Conservation (phyloP, 2,888 invertebrate species). For the Chironomus riparius region DNA sequence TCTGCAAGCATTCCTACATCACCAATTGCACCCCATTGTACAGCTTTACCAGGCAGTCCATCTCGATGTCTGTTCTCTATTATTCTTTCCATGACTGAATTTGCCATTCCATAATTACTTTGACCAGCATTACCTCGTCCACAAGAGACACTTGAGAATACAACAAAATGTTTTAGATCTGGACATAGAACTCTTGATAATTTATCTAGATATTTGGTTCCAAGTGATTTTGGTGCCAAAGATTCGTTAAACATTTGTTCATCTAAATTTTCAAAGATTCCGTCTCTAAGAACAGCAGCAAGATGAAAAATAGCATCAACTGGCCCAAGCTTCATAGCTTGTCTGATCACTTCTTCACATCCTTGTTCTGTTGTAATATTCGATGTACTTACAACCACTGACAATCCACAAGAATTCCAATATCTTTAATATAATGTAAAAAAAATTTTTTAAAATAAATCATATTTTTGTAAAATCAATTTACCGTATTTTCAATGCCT, state of each 20-base stretch:
- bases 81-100: constrained; percentile 82
- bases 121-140: constrained; percentile 80
- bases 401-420: constrained; percentile 57
- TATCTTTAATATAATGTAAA: constrained; percentile 40
- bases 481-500: constrained; percentile 59
- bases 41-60: constrained; percentile 62
- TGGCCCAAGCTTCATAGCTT: constrained; percentile 52
- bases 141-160: constrained; percentile 77
- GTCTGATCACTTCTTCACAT: constrained; percentile 54
- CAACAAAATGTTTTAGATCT: constrained; percentile 55
- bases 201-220: constrained; percentile 61
- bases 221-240: constrained; percentile 62
- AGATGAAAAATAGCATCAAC: constrained; percentile 75
- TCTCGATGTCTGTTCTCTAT: constrained; percentile 58
- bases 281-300: constrained; percentile 66
- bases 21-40: constrained; percentile 82
- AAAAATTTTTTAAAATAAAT: too few relatives aligned
- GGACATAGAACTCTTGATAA: constrained; percentile 47
- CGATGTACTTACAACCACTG: constrained; percentile 54
- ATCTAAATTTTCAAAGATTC: constrained; percentile 64
- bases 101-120: constrained; percentile 82
- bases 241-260: constrained; percentile 56
- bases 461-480: background rate
- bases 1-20: constrained; percentile 69
- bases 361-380: constrained; percentile 63